A percentile compares a stretch with the other conserved stretches of the same genome.
These are phyloP conservation scores for Peromyscus maniculatus DNA, from an alignment of 2,113 vertebrate genomes.

Conservation along the genomic window DNA sequence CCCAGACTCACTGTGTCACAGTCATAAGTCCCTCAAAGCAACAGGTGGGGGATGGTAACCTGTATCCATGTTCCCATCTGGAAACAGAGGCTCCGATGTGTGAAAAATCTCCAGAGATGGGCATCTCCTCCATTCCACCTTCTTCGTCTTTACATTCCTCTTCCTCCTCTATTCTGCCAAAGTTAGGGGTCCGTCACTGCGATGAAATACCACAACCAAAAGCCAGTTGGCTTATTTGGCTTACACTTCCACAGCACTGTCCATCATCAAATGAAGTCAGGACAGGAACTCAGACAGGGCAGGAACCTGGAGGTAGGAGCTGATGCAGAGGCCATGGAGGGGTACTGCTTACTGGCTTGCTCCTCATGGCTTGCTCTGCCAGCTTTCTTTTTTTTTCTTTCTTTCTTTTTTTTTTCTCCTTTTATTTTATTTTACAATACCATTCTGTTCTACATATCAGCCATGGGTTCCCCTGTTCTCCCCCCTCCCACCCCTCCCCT, in stretches of 20 bases:
- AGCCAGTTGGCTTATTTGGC: too few species aligned
- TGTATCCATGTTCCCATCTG: background rate
- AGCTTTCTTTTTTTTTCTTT: too few species aligned
- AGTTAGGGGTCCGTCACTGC: accelerated
- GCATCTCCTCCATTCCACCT: background rate
- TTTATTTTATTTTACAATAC: too few species aligned
- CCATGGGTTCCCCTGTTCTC: too few species aligned
- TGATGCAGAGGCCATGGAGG: background rate
- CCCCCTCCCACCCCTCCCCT: too few species aligned
- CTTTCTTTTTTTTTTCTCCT: too few species aligned
- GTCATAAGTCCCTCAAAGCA: background rate
- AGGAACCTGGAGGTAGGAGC: background rate
- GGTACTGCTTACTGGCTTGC: background rate
- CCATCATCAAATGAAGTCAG: background rate
- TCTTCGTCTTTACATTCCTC: background rate
- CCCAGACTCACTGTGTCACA: too few species aligned
- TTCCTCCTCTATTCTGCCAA: background rate
- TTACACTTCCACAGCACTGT: background rate
- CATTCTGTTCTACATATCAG: too few species aligned
- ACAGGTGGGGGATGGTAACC: accelerated
- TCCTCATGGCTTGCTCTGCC: background rate
- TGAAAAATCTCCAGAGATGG: background rate
- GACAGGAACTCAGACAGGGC: background rate
- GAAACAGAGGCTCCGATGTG: background rate
- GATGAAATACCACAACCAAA: background rate